Conservation (phyloP, 2,113 vertebrate genomes). For the Sander lucioperca region DNA sequence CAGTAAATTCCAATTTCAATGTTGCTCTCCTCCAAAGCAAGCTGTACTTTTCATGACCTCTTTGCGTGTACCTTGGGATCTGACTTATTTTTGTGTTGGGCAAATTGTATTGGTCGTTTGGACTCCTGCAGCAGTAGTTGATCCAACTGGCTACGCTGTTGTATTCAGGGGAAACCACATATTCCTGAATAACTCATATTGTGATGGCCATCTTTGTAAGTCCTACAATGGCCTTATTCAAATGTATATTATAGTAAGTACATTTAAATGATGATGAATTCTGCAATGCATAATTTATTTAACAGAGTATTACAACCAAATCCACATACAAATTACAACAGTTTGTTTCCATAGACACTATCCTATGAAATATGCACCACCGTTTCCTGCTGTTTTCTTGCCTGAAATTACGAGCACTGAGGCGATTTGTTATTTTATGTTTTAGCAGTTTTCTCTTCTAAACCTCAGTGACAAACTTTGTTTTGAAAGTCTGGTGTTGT, state of each 20-base stretch:
- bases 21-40: constrained; percentile 27
- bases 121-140: constrained; percentile 6
- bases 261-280: not conserved
- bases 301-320: not conserved
- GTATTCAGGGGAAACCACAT: constrained; percentile 5
- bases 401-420: constrained; percentile 28
- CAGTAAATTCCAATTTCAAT: constrained; percentile 40
- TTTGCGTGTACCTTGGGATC: constrained; percentile 35
- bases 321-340: not conserved
- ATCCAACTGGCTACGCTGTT: constrained; percentile 24
- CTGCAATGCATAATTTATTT: not conserved
- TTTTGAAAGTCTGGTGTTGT: constrained; percentile 43
- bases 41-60: constrained; percentile 52
- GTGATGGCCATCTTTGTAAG: not conserved
- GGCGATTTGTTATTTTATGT: constrained; percentile 30
- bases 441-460: constrained; percentile 18
- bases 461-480: constrained; percentile 26
- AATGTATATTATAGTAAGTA: not conserved
- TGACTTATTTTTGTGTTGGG: constrained; percentile 22
- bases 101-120: constrained; percentile 46
- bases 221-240: not conserved
- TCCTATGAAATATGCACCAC: constrained; percentile 15
- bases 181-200: not conserved
- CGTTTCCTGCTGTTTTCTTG: constrained; percentile 31
- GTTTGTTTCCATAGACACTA: constrained; percentile 16